Evolutionary conservation across 2,888 invertebrate genomes (phyloP).

Genomic region (Gymnocheta viridis): DNA sequence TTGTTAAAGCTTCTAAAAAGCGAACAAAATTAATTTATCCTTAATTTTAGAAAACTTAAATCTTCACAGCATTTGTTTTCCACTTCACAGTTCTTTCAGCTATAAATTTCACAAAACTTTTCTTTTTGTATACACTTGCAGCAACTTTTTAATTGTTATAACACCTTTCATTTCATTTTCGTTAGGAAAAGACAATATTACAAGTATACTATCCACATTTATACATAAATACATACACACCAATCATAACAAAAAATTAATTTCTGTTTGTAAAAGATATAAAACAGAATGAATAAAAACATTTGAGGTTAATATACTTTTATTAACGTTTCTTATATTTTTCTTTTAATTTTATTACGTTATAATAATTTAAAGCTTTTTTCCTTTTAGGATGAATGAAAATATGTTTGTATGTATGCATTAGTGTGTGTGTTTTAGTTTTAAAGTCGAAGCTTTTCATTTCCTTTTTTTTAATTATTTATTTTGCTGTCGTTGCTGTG

Average conservation of each 20-base stretch:
- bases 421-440: neutral
- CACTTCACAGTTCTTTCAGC: too few relatives aligned
- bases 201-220: too few relatives aligned
- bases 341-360: slow-evolving; percentile 2
- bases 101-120: too few relatives aligned
- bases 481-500: slow-evolving; percentile 22
- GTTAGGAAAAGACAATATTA: too few relatives aligned
- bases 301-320: slow-evolving; percentile 29
- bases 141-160: too few relatives aligned
- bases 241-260: neutral
- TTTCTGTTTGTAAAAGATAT: neutral
- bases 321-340: neutral
- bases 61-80: too few relatives aligned
- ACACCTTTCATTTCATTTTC: too few relatives aligned
- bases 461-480: neutral
- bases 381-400: neutral
- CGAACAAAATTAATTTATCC: too few relatives aligned
- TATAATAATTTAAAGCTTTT: slow-evolving; percentile 8
- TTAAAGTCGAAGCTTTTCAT: neutral
- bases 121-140: too few relatives aligned
- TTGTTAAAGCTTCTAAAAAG: too few relatives aligned
- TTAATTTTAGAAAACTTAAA: too few relatives aligned
- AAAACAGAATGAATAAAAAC: neutral
- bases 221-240: too few relatives aligned
- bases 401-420: neutral